Evolutionary conservation across 2,888 invertebrate species (phyloP).

Genomic region (Agonopterix heracliana): DNA sequence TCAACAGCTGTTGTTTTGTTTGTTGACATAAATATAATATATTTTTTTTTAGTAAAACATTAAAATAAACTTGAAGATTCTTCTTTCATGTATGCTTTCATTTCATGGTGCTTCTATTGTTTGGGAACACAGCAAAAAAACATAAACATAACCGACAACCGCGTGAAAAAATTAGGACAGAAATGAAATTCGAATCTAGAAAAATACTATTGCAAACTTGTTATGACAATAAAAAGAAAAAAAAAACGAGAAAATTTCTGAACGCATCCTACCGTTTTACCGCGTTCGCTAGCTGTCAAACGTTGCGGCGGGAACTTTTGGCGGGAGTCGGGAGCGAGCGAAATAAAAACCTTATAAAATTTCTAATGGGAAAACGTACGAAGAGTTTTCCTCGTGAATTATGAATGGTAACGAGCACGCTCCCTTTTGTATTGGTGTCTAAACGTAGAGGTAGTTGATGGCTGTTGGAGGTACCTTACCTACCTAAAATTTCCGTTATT

Average conservation of each 20-base stretch:
- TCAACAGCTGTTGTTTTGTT: no score
- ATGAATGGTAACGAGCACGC: constrained; percentile 72
- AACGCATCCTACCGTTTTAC: constrained; percentile 28
- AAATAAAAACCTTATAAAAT: constrained; percentile 75
- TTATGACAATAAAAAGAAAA: constrained; percentile 23
- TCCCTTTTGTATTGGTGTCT: constrained; percentile 38
- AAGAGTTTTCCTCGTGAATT: constrained; percentile 69
- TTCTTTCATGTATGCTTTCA: no score
- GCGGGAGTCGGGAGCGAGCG: constrained; percentile 36
- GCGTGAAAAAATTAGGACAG: no score
- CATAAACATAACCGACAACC: no score
- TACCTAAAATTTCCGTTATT: no score
- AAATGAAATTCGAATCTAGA: no score
- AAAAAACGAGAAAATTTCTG: constrained; percentile 21
- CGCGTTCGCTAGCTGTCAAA: constrained; percentile 38
- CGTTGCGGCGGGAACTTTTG: constrained; percentile 42
- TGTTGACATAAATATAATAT: no score
- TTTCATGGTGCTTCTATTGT: no score
- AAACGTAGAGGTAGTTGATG: constrained; percentile 15
- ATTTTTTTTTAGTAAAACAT: no score
- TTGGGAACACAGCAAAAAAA: no score
- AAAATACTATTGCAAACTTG: constrained; percentile 16
- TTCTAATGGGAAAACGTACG: constrained; percentile 74
- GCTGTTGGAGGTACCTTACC: background rate
- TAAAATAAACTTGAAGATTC: no score